A percentile compares a stretch with the other conserved stretches of the same genome.
phyloP scores from a whole-genome alignment of 2,888 invertebrate genomes.

The Euplexia lucipara region DNA sequence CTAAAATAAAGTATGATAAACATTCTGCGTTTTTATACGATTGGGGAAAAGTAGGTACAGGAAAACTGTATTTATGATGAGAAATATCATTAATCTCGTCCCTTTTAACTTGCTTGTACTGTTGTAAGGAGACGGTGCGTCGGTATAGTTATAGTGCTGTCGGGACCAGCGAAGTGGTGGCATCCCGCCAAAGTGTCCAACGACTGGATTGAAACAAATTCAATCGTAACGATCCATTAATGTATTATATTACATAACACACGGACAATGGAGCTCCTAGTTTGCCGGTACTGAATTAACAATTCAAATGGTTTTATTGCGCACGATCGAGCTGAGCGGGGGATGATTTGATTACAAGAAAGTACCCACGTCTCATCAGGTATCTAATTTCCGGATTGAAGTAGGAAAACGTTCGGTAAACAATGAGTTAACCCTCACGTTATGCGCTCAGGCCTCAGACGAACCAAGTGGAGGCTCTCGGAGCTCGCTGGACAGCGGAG shows the following conservation, averaged over 20 bases:
- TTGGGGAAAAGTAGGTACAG: slow-evolving; percentile 51
- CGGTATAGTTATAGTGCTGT: slow-evolving; percentile 1
- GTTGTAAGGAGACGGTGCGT: slow-evolving; percentile 22
- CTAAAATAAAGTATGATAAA: slow-evolving; percentile 47
- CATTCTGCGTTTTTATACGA: slow-evolving; percentile 32
- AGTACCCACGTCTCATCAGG: slow-evolving; percentile 42
- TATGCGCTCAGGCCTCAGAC: slow-evolving; percentile 26
- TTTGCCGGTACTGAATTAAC: slow-evolving; percentile 41
- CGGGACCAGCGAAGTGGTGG: slow-evolving; percentile 8
- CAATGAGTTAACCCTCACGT: slow-evolving; percentile 39
- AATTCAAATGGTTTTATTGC: slow-evolving; percentile 48
- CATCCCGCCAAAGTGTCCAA: slow-evolving; percentile 39
- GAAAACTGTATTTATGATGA: slow-evolving; percentile 53
- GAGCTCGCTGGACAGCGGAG: slow-evolving; percentile 25
- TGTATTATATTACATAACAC: slow-evolving; percentile 38
- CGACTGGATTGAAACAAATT: slow-evolving; percentile 46
- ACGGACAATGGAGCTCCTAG: slow-evolving; percentile 17
- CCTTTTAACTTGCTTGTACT: slow-evolving; percentile 55
- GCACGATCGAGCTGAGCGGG: slow-evolving; percentile 31
- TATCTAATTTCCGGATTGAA: slow-evolving; percentile 51
- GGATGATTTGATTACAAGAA: slow-evolving; percentile 51
- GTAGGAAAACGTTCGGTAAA: slow-evolving; percentile 49
- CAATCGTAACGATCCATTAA: slow-evolving; percentile 47
- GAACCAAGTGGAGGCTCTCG: slow-evolving; percentile 43
- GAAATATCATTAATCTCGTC: slow-evolving; percentile 56